Base-by-base conservation (phyloP, 1,140 invertebrate genomes). In the Tetraneura akinire region DNA sequence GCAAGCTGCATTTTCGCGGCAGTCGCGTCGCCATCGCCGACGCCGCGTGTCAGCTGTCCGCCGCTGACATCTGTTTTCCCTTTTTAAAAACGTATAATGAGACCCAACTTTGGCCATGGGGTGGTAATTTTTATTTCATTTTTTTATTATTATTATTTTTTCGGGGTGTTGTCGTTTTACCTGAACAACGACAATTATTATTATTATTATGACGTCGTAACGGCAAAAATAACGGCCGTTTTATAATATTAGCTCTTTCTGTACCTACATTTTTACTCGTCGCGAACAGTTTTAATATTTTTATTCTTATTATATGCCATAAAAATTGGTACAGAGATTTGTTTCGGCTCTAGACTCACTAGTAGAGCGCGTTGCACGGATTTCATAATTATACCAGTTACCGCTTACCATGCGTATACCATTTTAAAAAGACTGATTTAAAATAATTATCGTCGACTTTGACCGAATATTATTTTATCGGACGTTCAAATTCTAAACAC, bases 1-100 rank as follows among this genome's bases (percentile, higher is more conserved):
- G 57, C 62, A 66, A 66, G 62, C 62, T 66, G 62, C 62, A 66
- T 32, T 37, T 37, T 68, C 64, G 64, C n/a, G n/a, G n/a, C n/a
- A n/a, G n/a, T n/a, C n/a, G n/a, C 16, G 62, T 37, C 62, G 62
- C 18, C 6, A 9, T n/a, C 4, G 37, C 6, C 32, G 32, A 9
- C n/a, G 64, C 23, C 64, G 62, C 21, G 62, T 21, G 62, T 66
- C 62, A 66, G 62, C 62, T 66, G 62, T 37, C 60, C 60, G 10
- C 16, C 57, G 26, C 16, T 62, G 29, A 62, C 60, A 62, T 62
- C 60, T 62, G 60, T 62, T 62, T 62, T 62, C 8, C 8, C 29
- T 37, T 62, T 62, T 62, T 62, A 62, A 62, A 62, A 55, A 60
- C 16, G 57, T 14, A 62, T 29, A 9, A 37, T 18, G 16, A 62